phyloP scores from a whole-genome alignment of 2,888 invertebrate species.

The Amblyteles armatorius region DNA sequence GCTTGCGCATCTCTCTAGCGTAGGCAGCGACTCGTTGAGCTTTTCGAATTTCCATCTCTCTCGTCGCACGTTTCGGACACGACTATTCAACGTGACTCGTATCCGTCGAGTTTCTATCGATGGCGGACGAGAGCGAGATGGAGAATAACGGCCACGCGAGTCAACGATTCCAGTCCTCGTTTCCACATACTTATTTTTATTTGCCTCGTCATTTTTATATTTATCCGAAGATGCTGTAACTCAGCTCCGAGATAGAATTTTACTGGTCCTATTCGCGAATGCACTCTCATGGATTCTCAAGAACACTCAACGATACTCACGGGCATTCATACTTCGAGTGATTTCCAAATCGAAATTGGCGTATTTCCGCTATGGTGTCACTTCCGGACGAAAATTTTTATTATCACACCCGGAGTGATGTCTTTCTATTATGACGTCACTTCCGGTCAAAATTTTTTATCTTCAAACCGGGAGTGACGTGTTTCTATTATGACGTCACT shows the following conservation, averaged over 20 bases:
- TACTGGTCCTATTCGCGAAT: neutral
- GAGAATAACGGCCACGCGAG: neutral
- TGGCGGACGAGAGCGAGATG: neutral
- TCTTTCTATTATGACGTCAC: no score
- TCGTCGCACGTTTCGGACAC: neutral
- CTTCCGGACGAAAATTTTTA: no score
- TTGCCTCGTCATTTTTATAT: slow-evolving; percentile 1
- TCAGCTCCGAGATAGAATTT: neutral
- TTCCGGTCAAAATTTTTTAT: no score
- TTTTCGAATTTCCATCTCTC: slow-evolving; percentile 43
- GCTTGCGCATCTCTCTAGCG: slow-evolving; percentile 8
- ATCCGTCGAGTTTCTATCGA: slow-evolving; percentile 8
- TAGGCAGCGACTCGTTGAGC: slow-evolving; percentile 21
- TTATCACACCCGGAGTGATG: no score
- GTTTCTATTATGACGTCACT: no score
- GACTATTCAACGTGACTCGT: slow-evolving; percentile 15
- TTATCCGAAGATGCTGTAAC: neutral
- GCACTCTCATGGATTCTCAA: no score
- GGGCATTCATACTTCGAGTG: no score
- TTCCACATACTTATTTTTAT: neutral
- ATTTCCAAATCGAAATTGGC: no score
- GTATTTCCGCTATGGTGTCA: no score
- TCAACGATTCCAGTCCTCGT: slow-evolving; percentile 24
- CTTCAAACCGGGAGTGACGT: no score
- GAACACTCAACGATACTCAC: no score